These are phyloP conservation scores for Antidorcas marsupialis DNA, from an alignment of 2,113 vertebrate genomes.

Conservation along the genomic window DNA sequence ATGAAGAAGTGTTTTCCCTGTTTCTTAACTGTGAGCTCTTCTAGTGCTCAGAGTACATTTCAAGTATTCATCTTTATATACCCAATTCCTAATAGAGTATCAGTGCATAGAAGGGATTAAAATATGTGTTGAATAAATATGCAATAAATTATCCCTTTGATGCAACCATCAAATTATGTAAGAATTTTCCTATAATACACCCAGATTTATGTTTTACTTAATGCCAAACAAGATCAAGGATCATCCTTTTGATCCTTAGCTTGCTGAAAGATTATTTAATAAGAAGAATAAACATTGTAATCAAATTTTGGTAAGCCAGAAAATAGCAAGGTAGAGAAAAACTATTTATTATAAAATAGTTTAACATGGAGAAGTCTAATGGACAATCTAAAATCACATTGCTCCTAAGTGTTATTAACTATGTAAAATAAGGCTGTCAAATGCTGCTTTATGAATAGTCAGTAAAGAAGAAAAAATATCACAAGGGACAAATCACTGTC, in stretches of 20 bases:
- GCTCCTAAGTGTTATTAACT: constrained; percentile 76
- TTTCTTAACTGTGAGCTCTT: not conserved
- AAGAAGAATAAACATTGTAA: constrained; percentile 25
- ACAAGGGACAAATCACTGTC: constrained; percentile 82
- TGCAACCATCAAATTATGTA: not conserved
- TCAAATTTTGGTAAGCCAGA: not conserved
- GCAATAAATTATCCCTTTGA: not conserved
- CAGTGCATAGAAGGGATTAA: not conserved
- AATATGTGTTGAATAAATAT: not conserved
- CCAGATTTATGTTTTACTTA: not conserved
- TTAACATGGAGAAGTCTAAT: constrained; percentile 42
- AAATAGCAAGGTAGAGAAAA: not conserved
- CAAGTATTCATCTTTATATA: not conserved
- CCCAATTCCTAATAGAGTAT: not conserved
- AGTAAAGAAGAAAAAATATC: constrained; percentile 70
- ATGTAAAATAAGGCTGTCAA: constrained; percentile 80
- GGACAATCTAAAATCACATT: constrained; percentile 70
- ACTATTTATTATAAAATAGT: constrained; percentile 66
- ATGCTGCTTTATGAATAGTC: constrained; percentile 72
- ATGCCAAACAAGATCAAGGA: not conserved
- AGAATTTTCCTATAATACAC: not conserved
- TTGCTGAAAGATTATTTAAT: constrained; percentile 27
- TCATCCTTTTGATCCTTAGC: not conserved
- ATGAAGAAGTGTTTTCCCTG: not conserved
- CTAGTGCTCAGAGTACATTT: not conserved